A percentile compares a stretch with the other conserved stretches of the same genome.
Evolutionary conservation across 1,140 invertebrate species (phyloP).

Genomic region (Lordiphosa mommai): DNA sequence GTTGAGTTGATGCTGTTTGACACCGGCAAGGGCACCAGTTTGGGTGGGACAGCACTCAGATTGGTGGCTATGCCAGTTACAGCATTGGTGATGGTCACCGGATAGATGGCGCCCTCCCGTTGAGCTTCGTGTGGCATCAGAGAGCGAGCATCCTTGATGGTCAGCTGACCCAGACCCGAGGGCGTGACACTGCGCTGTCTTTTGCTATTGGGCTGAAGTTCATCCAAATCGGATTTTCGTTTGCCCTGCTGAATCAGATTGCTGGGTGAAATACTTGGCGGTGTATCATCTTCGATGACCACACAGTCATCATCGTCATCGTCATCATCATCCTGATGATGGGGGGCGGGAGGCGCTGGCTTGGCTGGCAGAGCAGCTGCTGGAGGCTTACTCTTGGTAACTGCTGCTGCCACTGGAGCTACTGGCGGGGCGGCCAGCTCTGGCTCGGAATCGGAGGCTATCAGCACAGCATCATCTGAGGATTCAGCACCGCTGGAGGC

Average conservation of each 20-base stretch:
- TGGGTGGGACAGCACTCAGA: constrained; percentile 50
- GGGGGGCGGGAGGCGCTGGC: constrained; percentile 32
- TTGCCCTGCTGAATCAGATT: constrained; percentile 37
- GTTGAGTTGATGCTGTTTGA: background rate
- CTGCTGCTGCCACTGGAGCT: constrained; percentile 28
- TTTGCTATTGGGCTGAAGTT: constrained; percentile 60
- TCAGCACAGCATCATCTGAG: constrained; percentile 72
- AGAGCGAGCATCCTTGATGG: constrained; percentile 74
- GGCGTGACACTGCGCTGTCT: constrained; percentile 59
- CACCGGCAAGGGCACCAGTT: constrained; percentile 63
- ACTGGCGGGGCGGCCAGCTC: constrained; percentile 40
- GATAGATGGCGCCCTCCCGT: constrained; percentile 39
- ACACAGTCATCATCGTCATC: constrained; percentile 83
- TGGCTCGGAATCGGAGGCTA: constrained; percentile 70
- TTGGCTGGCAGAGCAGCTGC: constrained; percentile 10
- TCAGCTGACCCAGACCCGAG: constrained; percentile 59
- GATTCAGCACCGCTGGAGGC: constrained; percentile 40
- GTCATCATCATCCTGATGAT: constrained; percentile 49
- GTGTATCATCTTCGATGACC: constrained; percentile 83
- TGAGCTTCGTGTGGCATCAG: constrained; percentile 65
- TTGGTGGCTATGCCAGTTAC: constrained; percentile 58
- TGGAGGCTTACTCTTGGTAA: background rate
- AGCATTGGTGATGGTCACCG: constrained; percentile 78
- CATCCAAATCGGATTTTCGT: constrained; percentile 64
- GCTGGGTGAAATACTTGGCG: constrained; percentile 61